Evolutionary conservation across 2,113 vertebrate genomes (phyloP).

Genomic region (Guaruba guarouba): DNA sequence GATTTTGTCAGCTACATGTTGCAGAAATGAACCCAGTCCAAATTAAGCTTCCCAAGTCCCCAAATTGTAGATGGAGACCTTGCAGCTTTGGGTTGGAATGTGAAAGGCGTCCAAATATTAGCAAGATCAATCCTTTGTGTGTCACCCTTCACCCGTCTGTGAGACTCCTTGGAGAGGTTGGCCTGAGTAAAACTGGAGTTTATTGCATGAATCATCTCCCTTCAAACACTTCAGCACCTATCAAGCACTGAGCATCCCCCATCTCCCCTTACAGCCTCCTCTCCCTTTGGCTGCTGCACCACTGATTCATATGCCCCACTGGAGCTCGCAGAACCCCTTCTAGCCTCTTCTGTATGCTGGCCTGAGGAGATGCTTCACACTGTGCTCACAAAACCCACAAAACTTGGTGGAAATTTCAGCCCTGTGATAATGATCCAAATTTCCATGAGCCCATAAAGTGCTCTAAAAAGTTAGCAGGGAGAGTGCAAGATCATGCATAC

Average conservation of each 20-base stretch:
- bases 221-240: neutral
- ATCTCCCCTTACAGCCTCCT: neutral
- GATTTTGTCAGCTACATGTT: neutral
- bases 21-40: neutral
- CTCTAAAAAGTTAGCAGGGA: slow-evolving; percentile 15
- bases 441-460: slow-evolving; percentile 43
- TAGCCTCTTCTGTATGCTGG: neutral
- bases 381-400: slow-evolving; percentile 37
- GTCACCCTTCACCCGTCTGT: neutral
- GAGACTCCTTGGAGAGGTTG: neutral
- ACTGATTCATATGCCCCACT: slow-evolving; percentile 17
- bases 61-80: neutral
- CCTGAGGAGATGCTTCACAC: slow-evolving; percentile 28
- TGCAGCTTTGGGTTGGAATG: neutral
- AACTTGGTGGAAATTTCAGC: slow-evolving; percentile 41
- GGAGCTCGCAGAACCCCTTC: slow-evolving; percentile 30
- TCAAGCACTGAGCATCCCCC: neutral
- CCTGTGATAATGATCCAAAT: slow-evolving; percentile 55
- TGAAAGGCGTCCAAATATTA: neutral
- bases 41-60: neutral
- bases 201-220: neutral
- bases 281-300: neutral
- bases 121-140: neutral
- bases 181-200: neutral
- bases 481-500: slow-evolving; percentile 27